phyloP scores from a whole-genome alignment of 2,888 invertebrate species.

The Lydus trimaculatus region DNA sequence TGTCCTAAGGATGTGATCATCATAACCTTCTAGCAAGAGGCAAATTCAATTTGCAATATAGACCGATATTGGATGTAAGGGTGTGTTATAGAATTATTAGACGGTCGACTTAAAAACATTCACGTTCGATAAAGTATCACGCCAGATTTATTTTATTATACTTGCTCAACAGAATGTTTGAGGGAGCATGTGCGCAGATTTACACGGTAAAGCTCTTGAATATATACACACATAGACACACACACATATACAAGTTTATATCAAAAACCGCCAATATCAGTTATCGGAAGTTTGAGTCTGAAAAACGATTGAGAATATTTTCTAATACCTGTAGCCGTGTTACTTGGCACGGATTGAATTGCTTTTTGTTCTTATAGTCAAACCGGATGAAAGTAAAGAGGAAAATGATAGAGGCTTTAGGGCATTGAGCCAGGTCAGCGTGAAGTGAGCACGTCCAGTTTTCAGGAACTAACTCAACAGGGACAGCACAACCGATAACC shows the following conservation, averaged over 20 bases:
- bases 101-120: slow-evolving; percentile 14
- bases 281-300: slow-evolving; percentile 15
- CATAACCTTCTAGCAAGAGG: background rate
- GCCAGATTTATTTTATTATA: slow-evolving; percentile 29
- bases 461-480: slow-evolving; percentile 7
- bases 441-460: slow-evolving; percentile 43
- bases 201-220: slow-evolving; percentile 28
- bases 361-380: slow-evolving; percentile 21
- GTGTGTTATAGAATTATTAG: slow-evolving; percentile 8
- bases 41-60: slow-evolving; percentile 9
- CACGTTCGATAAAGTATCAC: slow-evolving; percentile 26
- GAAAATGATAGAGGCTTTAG: slow-evolving; percentile 25
- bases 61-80: slow-evolving; percentile 8
- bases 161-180: slow-evolving; percentile 18
- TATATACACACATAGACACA: slow-evolving; percentile 18
- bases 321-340: slow-evolving; percentile 39
- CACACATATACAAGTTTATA: background rate
- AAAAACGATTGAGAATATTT: slow-evolving; percentile 31
- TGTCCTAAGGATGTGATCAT: background rate
- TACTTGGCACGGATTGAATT: slow-evolving; percentile 43
- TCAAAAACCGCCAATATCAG: slow-evolving; percentile 20
- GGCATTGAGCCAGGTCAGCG: slow-evolving; percentile 44
- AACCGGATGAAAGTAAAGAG: slow-evolving; percentile 21
- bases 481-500: slow-evolving; percentile 17
- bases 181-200: slow-evolving; percentile 26